Base-by-base conservation (phyloP, 92 coral and sea anemone species). In the Zoanthus gigantus region DNA sequence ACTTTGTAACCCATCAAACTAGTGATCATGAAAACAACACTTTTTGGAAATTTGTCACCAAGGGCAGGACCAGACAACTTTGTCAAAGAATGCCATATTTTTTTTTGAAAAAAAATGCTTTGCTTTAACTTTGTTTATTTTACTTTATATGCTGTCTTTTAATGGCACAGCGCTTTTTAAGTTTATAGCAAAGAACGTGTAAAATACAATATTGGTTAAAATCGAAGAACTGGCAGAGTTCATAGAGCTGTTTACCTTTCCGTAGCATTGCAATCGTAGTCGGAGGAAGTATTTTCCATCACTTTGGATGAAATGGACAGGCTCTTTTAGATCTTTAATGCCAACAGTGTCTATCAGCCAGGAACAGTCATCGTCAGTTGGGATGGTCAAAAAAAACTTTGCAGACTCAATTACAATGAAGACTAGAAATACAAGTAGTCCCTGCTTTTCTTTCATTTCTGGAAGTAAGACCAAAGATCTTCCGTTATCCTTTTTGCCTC, bases 201-300 rank as follows among this genome's bases (percentile, higher is more conserved):
- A 52, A 7, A 52, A 52, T 52, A 52, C 11, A 52, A 52, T 14
- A 14, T 60, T 1, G 6, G 69, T 28, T 23, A 14, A 4, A 13
- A 46, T 7, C 60, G 28, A 63, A 23, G 18, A 47, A 81, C 85
- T 81, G 66, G 71, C 85, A 81, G 85, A 29, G 13, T 31, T 45
- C 9, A 37, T 45, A 81, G 58, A 88, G 50, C 28, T 69, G 47
- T 91, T 87, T 65, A 94, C 96, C 94, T 77, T 94, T 3, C 85
- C 83, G 63, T 77, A 45, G 85, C 96, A 94, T 45, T 83, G 79
- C 6, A 91, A 88, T 80, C 92, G 91, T 18, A 94, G 50, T 31
- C 94, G 93, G 47, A 94, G 86, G 56, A 89, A 91, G 72, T 91
- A 94, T 46, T 90, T 86, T 54, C 91, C 91, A 10, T 88, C 87